Conservation (phyloP, 2,797 vertebrate genomes). For the Pseudopleuronectes americanus region DNA sequence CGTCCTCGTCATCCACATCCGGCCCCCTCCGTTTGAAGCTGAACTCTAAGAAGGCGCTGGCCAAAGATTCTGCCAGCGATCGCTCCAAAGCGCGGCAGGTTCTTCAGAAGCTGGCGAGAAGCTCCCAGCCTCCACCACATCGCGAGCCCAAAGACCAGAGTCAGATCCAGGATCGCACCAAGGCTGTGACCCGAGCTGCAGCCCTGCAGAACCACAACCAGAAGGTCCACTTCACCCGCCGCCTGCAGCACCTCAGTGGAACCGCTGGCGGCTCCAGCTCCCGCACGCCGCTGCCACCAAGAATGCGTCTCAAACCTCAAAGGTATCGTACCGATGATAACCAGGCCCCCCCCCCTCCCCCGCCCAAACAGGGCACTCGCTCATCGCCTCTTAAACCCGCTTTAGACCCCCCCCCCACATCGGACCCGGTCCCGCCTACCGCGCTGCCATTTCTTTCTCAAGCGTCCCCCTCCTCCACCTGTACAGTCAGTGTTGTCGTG, state of each 20-base stretch:
- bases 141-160: conserved; percentile 37
- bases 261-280: conserved; percentile 13
- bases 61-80: conserved; percentile 88
- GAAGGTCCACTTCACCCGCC: conserved; percentile 95
- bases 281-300: conserved; percentile 80
- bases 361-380: conserved; percentile 76
- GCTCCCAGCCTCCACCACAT: conserved; percentile 46
- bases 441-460: conserved; percentile 73
- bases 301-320: conserved; percentile 95
- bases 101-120: conserved; percentile 93
- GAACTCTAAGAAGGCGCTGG: conserved; percentile 92
- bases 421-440: conserved; percentile 61
- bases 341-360: conserved; percentile 70
- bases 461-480: conserved; percentile 79
- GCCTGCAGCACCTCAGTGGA: conserved; percentile 91
- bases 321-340: conserved; percentile 96
- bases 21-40: conserved; percentile 85
- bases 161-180: conserved; percentile 40
- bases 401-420: conserved; percentile 75
- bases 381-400: conserved; percentile 80
- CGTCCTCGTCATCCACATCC: conserved; percentile 71
- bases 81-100: conserved; percentile 91
- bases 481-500: conserved; percentile 84
- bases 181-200: conserved; percentile 77
- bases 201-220: conserved; percentile 91